A percentile compares a stretch with the other conserved stretches of the same genome.
Evolutionary conservation across 2,888 invertebrate genomes (phyloP).

Genomic region (Heliconius hortense): DNA sequence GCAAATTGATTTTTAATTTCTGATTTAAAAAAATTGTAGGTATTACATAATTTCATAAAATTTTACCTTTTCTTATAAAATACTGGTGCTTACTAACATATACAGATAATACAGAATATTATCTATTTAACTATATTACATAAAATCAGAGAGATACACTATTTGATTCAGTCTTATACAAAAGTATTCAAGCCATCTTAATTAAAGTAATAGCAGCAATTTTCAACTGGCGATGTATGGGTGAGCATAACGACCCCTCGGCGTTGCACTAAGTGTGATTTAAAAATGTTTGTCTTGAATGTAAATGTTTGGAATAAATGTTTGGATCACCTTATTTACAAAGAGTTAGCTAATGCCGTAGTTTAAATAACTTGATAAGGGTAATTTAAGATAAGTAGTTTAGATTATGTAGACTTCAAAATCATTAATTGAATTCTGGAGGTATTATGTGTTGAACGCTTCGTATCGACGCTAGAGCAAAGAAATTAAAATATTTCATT

Average conservation of each 20-base stretch:
- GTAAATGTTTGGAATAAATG: conserved; percentile 2
- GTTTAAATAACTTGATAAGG: not conserved
- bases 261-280: conserved; percentile 9
- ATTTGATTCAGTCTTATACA: not conserved
- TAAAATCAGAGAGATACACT: not conserved
- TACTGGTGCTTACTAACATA: not conserved
- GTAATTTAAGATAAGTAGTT: not conserved
- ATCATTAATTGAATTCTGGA: not conserved
- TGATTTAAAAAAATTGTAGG: too few species aligned
- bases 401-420: not conserved
- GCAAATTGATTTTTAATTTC: too few species aligned
- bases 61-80: too few species aligned
- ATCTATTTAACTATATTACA: conserved; percentile 24
- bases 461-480: too few species aligned
- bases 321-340: not conserved
- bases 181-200: conserved; percentile 6
- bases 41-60: too few species aligned
- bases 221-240: not conserved
- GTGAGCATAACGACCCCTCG: not conserved
- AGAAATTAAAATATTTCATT: too few species aligned
- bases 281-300: conserved; percentile 19
- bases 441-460: too few species aligned
- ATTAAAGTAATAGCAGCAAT: conserved; percentile 10
- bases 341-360: not conserved
- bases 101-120: conserved; percentile 18